Percentiles rank a stretch among this genome's conserved stretches.
These are phyloP conservation scores for Apolygus lucorum DNA, from an alignment of 1,140 invertebrate species.

Conservation along the genomic window DNA sequence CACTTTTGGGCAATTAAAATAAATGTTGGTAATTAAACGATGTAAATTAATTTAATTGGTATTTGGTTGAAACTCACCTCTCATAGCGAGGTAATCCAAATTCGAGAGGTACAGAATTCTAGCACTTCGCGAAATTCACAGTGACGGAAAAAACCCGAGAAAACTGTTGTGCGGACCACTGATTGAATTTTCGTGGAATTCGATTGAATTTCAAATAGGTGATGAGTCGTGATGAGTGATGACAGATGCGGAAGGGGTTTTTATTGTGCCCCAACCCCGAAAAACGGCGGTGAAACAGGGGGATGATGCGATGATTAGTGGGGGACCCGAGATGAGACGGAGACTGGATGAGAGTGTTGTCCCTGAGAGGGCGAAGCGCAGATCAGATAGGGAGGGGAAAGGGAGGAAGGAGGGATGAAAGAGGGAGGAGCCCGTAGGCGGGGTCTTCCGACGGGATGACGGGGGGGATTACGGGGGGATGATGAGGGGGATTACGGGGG, in stretches of 20 bases:
- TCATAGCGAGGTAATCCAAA: slow-evolving; percentile 13
- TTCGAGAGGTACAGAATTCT: background rate
- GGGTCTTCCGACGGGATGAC: no score
- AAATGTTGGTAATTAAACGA: no score
- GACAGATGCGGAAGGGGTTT: background rate
- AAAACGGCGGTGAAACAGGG: no score
- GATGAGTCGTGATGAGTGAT: background rate
- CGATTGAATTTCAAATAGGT: background rate
- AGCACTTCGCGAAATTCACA: background rate
- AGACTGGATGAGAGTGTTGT: slow-evolving; percentile 4
- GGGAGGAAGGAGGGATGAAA: background rate
- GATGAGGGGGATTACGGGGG: no score
- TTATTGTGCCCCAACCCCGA: background rate
- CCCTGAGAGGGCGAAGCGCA: background rate
- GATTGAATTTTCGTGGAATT: background rate
- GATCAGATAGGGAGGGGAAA: background rate
- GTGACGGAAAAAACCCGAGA: background rate
- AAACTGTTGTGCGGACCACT: background rate
- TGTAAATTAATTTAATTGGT: no score
- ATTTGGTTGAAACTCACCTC: no score
- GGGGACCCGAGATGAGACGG: slow-evolving; percentile 2
- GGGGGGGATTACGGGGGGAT: no score
- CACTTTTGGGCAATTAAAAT: no score
- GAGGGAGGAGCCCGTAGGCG: slow-evolving; percentile 13
- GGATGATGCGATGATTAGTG: background rate